phyloP scores from a whole-genome alignment of 2,113 vertebrate species.

The Mormoops blainvillei region DNA sequence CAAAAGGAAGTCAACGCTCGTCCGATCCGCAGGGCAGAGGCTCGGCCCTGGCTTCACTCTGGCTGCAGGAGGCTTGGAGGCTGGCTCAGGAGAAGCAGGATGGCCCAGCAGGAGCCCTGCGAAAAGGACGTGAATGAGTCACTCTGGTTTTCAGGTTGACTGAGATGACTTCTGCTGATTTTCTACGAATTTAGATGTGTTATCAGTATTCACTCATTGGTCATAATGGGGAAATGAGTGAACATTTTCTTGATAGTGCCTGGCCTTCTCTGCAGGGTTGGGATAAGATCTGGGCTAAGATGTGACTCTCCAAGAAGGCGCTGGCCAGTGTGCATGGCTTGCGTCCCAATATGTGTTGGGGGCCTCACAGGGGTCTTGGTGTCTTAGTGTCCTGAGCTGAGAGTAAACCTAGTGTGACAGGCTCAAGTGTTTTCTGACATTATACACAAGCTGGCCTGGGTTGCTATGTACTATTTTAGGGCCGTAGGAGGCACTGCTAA shows the following conservation, averaged over 20 bases:
- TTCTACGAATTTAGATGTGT: constrained; percentile 77
- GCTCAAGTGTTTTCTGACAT: not conserved
- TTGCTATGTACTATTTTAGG: not conserved
- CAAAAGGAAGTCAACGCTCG: not conserved
- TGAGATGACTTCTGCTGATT: constrained; percentile 76
- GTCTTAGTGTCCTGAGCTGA: not conserved
- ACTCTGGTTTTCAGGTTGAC: constrained; percentile 80
- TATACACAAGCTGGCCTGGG: not conserved
- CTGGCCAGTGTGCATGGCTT: not conserved
- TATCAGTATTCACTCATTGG: constrained; percentile 67
- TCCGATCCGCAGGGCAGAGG: not conserved
- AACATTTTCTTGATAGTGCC: constrained; percentile 39
- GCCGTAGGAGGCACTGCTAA: not conserved
- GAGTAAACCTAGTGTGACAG: not conserved
- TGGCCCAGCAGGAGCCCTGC: constrained; percentile 64
- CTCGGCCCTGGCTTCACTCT: constrained; percentile 23
- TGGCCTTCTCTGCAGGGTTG: not conserved
- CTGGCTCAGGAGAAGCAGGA: constrained; percentile 60
- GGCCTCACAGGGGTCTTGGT: not conserved
- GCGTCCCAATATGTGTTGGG: not conserved
- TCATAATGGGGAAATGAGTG: constrained; percentile 45
- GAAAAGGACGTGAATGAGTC: constrained; percentile 80
- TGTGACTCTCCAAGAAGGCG: constrained; percentile 23
- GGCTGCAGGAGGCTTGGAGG: constrained; percentile 42
- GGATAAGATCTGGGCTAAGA: constrained; percentile 47